These are phyloP conservation scores for Beris chalybata DNA, from an alignment of 2,888 invertebrate species.

Conservation along the genomic window DNA sequence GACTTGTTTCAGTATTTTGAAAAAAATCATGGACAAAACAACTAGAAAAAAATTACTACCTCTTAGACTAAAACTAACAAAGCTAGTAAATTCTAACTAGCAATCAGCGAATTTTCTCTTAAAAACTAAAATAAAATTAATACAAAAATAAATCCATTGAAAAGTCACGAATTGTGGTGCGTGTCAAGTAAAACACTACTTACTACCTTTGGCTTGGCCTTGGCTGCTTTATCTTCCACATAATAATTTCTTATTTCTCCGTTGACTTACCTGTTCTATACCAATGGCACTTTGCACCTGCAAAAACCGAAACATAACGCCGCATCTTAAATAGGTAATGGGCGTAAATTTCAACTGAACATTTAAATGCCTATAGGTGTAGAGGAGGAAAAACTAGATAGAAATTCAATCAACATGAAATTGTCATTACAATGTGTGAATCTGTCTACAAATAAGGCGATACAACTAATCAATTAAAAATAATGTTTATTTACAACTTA, in stretches of 20 bases:
- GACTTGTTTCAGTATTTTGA: too few species aligned
- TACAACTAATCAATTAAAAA: conserved; percentile 32
- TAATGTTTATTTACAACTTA: conserved; percentile 16
- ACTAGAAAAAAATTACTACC: too few species aligned
- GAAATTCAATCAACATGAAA: conserved; percentile 29
- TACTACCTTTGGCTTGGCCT: conserved; percentile 14
- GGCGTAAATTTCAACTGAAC: too few species aligned
- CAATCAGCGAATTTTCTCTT: too few species aligned
- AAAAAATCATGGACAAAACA: too few species aligned
- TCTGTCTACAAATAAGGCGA: conserved; percentile 28
- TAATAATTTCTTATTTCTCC: background rate
- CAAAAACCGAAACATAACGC: background rate
- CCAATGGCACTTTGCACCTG: background rate
- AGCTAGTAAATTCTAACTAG: too few species aligned
- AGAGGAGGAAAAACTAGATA: background rate
- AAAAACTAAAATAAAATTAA: too few species aligned
- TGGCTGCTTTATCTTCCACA: background rate
- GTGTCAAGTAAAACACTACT: background rate
- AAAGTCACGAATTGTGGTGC: conserved; percentile 6
- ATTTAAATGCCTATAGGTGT: too few species aligned
- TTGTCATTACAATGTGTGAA: conserved; percentile 33
- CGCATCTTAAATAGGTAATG: background rate
- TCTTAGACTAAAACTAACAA: too few species aligned
- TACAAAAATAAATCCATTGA: conserved; percentile 4
- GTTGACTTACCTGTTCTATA: background rate